phyloP scores from a whole-genome alignment of 2,797 vertebrate genomes.

The Mus caroli region DNA sequence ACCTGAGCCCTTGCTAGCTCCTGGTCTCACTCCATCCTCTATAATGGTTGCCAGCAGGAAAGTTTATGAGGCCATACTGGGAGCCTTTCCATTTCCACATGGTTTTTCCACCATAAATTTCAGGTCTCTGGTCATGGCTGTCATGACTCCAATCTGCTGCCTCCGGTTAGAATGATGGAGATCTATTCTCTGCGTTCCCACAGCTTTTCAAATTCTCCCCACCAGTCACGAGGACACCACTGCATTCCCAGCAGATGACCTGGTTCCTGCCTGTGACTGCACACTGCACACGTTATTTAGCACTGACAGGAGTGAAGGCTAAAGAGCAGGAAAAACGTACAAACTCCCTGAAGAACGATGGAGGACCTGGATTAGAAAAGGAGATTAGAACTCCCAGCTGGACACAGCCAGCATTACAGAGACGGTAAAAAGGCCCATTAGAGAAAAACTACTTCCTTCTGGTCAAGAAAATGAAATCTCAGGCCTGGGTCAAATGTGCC shows the following conservation, averaged over 20 bases:
- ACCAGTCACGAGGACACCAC: not conserved
- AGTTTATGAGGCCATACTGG: not conserved
- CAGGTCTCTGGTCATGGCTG: not conserved
- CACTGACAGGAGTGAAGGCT: not conserved
- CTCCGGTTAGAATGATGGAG: not conserved
- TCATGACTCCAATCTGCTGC: not conserved
- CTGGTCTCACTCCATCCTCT: not conserved
- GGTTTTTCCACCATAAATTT: constrained; percentile 19
- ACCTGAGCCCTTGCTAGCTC: not conserved
- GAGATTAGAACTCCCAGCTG: not conserved
- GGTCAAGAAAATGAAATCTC: not conserved
- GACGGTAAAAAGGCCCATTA: too few species aligned
- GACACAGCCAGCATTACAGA: too few species aligned
- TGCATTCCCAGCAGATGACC: too few species aligned
- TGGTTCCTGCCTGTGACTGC: not conserved
- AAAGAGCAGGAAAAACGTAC: not conserved
- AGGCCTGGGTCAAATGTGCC: not conserved
- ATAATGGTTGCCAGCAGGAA: not conserved
- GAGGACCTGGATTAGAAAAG: not conserved
- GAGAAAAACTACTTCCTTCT: not conserved
- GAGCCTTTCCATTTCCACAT: not conserved
- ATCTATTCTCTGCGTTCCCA: not conserved
- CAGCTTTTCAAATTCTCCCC: not conserved
- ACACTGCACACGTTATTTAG: not conserved
- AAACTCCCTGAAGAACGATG: not conserved